phyloP scores from a whole-genome alignment of 2,888 invertebrate genomes.

The Neuroscelio doddi region DNA sequence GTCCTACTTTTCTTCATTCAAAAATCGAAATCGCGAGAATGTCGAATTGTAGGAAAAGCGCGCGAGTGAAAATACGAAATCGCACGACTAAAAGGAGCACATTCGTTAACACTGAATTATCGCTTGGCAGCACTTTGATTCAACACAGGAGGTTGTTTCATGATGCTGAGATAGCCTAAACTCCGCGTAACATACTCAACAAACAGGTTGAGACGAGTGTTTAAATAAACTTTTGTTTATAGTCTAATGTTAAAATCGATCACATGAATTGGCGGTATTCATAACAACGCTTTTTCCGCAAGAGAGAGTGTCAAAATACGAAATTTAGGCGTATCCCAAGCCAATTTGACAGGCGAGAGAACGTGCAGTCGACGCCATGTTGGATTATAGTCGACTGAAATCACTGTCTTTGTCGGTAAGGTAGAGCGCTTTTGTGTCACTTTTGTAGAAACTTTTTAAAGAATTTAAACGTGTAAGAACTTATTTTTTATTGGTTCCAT shows the following conservation, averaged over 20 bases:
- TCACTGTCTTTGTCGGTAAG: too few species aligned
- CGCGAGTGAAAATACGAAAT: too few species aligned
- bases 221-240: background rate
- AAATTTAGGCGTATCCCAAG: slow-evolving; percentile 63
- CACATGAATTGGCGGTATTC: background rate
- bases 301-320: background rate
- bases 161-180: too few species aligned
- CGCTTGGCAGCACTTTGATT: too few species aligned
- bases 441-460: too few species aligned
- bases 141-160: slow-evolving; percentile 12
- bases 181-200: too few species aligned
- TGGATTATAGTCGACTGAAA: slow-evolving; percentile 33
- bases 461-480: too few species aligned
- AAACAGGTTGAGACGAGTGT: slow-evolving; percentile 8
- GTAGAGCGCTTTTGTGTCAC: too few species aligned
- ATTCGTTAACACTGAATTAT: background rate
- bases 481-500: too few species aligned
- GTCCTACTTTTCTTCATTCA: too few species aligned
- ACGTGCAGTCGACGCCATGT: slow-evolving; percentile 62
- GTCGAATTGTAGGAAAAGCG: too few species aligned
- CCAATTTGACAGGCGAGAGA: slow-evolving; percentile 58
- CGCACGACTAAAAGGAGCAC: background rate
- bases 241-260: background rate
- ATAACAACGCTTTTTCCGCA: background rate
- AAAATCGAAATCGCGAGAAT: too few species aligned